Percentiles rank a stretch among this genome's conserved stretches.
These are phyloP conservation scores for Oncorhynchus nerka DNA, from an alignment of 2,113 vertebrate genomes.

Conservation along the genomic window DNA sequence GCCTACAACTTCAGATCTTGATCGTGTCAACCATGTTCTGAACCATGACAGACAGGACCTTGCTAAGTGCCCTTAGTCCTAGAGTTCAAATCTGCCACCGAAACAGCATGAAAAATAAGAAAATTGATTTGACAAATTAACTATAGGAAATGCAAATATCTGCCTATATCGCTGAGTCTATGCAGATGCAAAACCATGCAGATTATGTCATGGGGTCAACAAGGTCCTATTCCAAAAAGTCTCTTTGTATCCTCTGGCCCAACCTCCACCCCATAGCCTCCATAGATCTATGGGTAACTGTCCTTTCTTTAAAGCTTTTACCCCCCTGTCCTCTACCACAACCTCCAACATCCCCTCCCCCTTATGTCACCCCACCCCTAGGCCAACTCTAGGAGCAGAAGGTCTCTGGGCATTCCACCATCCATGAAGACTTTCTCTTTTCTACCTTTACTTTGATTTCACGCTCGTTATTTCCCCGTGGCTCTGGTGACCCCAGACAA, in stretches of 20 bases:
- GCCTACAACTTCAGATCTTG: conserved; percentile 19
- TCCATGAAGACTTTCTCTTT: conserved; percentile 63
- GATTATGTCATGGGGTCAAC: conserved; percentile 31
- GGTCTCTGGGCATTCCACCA: conserved; percentile 56
- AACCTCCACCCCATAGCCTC: conserved; percentile 21
- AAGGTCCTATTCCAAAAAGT: not conserved
- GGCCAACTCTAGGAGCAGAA: conserved; percentile 47
- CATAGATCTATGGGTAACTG: conserved; percentile 32
- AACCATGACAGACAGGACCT: conserved; percentile 25
- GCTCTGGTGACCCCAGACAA: conserved; percentile 45
- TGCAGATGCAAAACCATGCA: conserved; percentile 42
- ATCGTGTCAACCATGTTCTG: conserved; percentile 46
- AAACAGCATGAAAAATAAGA: conserved; percentile 23
- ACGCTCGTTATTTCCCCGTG: conserved; percentile 51
- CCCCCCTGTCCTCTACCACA: conserved; percentile 32
- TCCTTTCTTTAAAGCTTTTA: conserved; percentile 40
- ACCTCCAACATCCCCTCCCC: conserved; percentile 25
- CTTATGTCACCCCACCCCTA: conserved; percentile 14
- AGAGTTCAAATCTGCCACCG: conserved; percentile 26
- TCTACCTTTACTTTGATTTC: conserved; percentile 67
- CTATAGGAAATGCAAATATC: not conserved
- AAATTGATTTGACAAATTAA: conserved; percentile 33
- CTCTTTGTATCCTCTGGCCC: conserved; percentile 32
- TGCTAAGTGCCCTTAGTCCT: not conserved
- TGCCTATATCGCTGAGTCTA: conserved; percentile 10